These are phyloP conservation scores for Vanessa tameamea DNA, from an alignment of 1,140 invertebrate species.

Conservation along the genomic window DNA sequence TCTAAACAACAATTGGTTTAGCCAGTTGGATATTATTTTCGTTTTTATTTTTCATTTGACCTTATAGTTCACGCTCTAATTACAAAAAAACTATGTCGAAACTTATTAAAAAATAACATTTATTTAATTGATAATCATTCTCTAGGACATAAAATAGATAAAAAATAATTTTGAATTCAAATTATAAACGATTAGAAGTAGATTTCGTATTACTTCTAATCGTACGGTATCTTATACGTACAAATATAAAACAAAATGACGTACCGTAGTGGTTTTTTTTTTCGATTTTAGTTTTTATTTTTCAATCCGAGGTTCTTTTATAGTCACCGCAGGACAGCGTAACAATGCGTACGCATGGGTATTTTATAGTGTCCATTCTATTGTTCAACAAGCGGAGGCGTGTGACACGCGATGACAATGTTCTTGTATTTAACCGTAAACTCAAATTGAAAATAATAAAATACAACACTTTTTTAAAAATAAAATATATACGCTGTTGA, in stretches of 20 bases:
- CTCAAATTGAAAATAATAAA: slow-evolving; percentile 2
- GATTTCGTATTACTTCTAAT: no score
- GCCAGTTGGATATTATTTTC: background rate
- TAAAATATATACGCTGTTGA: no score
- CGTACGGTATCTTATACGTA: background rate
- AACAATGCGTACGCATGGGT: slow-evolving; percentile 36
- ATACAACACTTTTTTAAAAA: no score
- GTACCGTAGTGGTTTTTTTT: background rate
- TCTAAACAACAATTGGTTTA: background rate
- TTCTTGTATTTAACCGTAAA: background rate
- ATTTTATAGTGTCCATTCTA: slow-evolving; percentile 38
- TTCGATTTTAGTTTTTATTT: background rate
- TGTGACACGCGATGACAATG: slow-evolving; percentile 29
- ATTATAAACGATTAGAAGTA: no score
- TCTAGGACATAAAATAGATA: background rate
- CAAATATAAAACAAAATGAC: background rate
- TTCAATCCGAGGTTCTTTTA: background rate
- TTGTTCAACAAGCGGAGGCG: slow-evolving; percentile 30
- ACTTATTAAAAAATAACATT: background rate
- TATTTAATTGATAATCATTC: background rate
- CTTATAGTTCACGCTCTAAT: slow-evolving; percentile 20
- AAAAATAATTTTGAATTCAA: no score
- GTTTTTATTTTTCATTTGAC: slow-evolving; percentile 15
- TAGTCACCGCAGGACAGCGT: slow-evolving; percentile 14
- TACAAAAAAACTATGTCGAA: background rate